A percentile compares a stretch with the other conserved stretches of the same genome.
These are phyloP conservation scores for Sebastes kiyomatsui DNA, from an alignment of 2,797 vertebrate genomes.

Conservation along the genomic window DNA sequence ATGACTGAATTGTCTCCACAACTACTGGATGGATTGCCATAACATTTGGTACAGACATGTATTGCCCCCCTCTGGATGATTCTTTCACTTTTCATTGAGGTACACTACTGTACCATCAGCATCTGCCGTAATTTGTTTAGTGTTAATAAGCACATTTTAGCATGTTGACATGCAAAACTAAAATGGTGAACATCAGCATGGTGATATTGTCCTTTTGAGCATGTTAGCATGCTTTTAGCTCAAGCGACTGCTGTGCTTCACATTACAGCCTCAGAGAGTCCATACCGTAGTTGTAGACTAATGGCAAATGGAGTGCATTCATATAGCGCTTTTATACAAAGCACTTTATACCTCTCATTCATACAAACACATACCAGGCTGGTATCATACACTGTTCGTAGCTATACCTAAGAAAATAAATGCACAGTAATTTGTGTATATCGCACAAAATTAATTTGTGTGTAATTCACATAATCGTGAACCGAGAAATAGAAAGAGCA, in stretches of 20 bases:
- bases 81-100: too few relatives aligned
- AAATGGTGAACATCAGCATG: background rate
- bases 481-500: too few relatives aligned
- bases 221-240: background rate
- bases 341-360: background rate
- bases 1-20: too few relatives aligned
- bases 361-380: background rate
- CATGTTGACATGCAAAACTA: background rate
- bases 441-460: too few relatives aligned
- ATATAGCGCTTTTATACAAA: background rate
- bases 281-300: background rate
- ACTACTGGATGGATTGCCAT: too few relatives aligned
- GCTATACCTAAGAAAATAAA: too few relatives aligned
- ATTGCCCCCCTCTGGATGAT: too few relatives aligned
- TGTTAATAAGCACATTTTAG: background rate
- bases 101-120: background rate
- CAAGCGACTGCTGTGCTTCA: background rate
- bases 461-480: too few relatives aligned
- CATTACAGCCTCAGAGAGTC: background rate
- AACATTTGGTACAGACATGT: too few relatives aligned
- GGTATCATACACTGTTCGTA: too few relatives aligned
- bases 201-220: background rate
- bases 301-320: background rate
- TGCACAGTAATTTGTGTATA: too few relatives aligned
- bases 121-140: background rate